Evolutionary conservation across 1,140 invertebrate species (phyloP).

Genomic region (Polypedilum pembai): DNA sequence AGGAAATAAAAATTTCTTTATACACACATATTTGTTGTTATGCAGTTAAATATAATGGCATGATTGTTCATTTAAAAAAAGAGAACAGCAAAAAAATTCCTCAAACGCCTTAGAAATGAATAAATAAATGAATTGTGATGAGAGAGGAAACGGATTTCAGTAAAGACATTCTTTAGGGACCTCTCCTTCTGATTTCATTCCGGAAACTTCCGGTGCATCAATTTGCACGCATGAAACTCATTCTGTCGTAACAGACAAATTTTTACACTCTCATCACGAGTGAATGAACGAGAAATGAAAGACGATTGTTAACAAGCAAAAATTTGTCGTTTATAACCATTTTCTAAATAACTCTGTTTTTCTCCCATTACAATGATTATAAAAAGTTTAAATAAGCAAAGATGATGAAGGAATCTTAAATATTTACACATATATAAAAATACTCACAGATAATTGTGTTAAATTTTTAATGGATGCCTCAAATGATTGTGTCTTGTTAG

Average conservation of each 20-base stretch:
- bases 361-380: too few relatives aligned
- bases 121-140: neutral
- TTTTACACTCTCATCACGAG: neutral
- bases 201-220: conserved; percentile 2
- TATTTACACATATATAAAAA: neutral
- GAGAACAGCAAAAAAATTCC: too few relatives aligned
- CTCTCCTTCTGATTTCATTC: neutral
- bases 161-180: neutral
- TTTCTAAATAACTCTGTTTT: neutral
- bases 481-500: neutral
- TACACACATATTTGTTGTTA: too few relatives aligned
- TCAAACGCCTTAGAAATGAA: neutral
- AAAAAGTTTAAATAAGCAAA: too few relatives aligned
- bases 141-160: neutral
- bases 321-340: neutral
- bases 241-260: neutral
- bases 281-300: neutral
- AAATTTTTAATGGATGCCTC: conserved; percentile 26
- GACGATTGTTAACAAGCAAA: neutral
- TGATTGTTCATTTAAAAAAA: too few relatives aligned
- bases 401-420: neutral
- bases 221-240: neutral
- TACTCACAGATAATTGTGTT: conserved; percentile 9
- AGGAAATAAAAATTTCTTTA: too few relatives aligned
- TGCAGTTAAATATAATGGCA: too few relatives aligned